Evolutionary conservation across 2,113 vertebrate genomes (phyloP), one percentile per base, ranked within the genome.

Genomic region (Platanista minor): DNA sequence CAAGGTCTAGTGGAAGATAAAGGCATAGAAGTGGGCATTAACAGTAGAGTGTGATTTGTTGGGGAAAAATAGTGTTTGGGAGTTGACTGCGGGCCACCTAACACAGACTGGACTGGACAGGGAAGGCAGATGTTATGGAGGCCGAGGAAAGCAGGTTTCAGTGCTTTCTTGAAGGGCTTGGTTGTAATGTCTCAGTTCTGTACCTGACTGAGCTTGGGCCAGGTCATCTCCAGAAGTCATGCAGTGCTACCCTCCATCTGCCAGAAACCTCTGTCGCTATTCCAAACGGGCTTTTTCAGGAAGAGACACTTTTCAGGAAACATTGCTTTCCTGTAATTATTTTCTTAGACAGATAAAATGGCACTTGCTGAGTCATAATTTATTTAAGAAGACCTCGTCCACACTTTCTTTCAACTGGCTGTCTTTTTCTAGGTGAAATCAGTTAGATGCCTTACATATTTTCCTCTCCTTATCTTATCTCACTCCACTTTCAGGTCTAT

Each of bases 281-380:
- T 98, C 83, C 91, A 96, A 92, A 92, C 0, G 12, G 85, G 75
- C 71, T 95, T 31, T 64, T 61, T 94, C 39, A 74, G 54, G 54
- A 67, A 94, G 36, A 96, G 52, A 69, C n/a, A 61, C 93, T 97
- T 94, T 94, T 84, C 93, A 98, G 97, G 96, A 97, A 95, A 93
- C 57, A 59, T 36, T 43, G 78, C 83, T 92, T 96, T 97, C 95
- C 80, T 95, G 84, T 90, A 92, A 92, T 96, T 96, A 95, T 93
- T 93, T 94, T 96, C 89, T 94, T 96, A 96, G 81, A 75, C 52
- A 90, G 86, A 80, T 52, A 88, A 93, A 83, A 78, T 66, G 62
- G 86, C 52, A 75, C 64, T 81, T 84, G 88, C 57, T 72, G 87
- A 92, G 93, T 93, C 86, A 90, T 75, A 74, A 59, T 94, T 95